Evolutionary conservation across 2,797 vertebrate genomes (phyloP).

Genomic region (Silurus lanzhouensis): DNA sequence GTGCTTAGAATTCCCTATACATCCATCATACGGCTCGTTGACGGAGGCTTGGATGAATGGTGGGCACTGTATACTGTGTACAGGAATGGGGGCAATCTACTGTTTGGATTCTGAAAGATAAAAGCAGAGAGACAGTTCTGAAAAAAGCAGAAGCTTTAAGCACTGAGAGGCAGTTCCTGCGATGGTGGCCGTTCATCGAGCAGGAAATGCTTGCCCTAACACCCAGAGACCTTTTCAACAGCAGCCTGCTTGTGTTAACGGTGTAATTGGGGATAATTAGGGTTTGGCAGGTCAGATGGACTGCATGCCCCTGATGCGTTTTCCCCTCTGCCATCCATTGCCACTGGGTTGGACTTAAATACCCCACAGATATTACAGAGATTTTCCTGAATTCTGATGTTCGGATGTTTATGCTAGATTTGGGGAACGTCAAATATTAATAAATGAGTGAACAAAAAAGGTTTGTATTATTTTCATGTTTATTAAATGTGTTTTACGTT

Average conservation of each 20-base stretch:
- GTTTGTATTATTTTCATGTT: too few species aligned
- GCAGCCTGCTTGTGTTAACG: slow-evolving; percentile 75
- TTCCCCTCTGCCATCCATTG: slow-evolving; percentile 53
- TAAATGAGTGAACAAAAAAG: background rate
- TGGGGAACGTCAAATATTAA: background rate
- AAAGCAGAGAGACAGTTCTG: slow-evolving; percentile 19
- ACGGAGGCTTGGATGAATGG: slow-evolving; percentile 59
- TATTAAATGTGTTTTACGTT: background rate
- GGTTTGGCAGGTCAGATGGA: slow-evolving; percentile 67
- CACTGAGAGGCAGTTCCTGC: slow-evolving; percentile 69
- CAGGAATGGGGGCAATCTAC: too few species aligned
- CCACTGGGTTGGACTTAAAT: slow-evolving; percentile 23
- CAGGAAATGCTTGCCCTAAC: slow-evolving; percentile 80
- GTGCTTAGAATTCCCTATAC: slow-evolving; percentile 1
- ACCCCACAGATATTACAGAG: slow-evolving; percentile 1
- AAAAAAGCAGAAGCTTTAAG: slow-evolving; percentile 58
- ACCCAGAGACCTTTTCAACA: slow-evolving; percentile 74
- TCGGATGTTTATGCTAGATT: background rate
- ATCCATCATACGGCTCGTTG: slow-evolving; percentile 33
- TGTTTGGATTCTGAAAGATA: slow-evolving; percentile 41
- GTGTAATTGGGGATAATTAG: slow-evolving; percentile 79
- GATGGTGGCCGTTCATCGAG: slow-evolving; percentile 71
- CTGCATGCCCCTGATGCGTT: slow-evolving; percentile 61
- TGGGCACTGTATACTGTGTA: slow-evolving; percentile 57
- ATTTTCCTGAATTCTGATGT: background rate